phyloP scores from a whole-genome alignment of 1,140 invertebrate species.

The Bombyx mandarina region DNA sequence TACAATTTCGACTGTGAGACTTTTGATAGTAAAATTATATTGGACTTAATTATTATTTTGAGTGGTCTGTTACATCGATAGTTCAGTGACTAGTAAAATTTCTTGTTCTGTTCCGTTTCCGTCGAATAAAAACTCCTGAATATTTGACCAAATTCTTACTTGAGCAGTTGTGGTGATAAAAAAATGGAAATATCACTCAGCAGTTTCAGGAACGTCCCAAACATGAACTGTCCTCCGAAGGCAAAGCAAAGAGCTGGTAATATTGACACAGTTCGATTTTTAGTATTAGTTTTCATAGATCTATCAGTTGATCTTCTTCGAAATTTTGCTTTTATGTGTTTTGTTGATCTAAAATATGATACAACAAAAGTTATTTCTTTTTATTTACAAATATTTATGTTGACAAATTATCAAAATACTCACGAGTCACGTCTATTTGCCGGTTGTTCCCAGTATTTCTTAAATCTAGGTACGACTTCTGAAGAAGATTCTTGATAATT shows the following conservation, averaged over 20 bases:
- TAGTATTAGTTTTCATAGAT: constrained; percentile 76
- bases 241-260: constrained; percentile 82
- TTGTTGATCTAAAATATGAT: constrained; percentile 23
- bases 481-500: constrained; percentile 86
- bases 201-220: constrained; percentile 85
- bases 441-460: constrained; percentile 84
- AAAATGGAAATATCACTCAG: constrained; percentile 91
- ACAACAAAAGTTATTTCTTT: not conserved
- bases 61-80: no score
- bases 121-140: no score
- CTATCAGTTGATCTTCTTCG: constrained; percentile 79
- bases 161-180: constrained; percentile 81
- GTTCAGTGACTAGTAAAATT: no score
- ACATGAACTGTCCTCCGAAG: constrained; percentile 88
- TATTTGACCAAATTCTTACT: constrained; percentile 61
- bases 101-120: no score
- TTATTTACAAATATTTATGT: not conserved
- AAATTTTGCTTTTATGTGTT: constrained; percentile 76
- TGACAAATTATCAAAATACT: constrained; percentile 15
- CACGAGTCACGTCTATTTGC: constrained; percentile 70
- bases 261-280: constrained; percentile 80
- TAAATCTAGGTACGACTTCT: constrained; percentile 86
- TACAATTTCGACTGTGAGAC: no score
- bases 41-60: no score
- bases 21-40: no score